Conservation (phyloP, 2,888 invertebrate species). For the Eilema depressum region DNA sequence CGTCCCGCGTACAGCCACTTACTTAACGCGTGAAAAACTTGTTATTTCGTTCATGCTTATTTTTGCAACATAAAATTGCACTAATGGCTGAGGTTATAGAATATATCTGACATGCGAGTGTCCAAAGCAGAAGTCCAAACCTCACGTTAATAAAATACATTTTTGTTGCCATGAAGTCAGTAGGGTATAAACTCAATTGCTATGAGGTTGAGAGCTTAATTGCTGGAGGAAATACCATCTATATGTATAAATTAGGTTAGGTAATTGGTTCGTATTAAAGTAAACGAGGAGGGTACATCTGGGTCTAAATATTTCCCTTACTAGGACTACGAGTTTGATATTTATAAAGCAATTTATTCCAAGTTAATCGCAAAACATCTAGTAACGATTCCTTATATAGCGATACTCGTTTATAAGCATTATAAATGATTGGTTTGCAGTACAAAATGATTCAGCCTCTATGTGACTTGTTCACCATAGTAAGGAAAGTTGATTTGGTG, state of each 20-base stretch:
- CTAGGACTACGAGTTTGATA: neutral
- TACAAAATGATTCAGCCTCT: constrained; percentile 69
- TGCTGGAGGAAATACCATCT: too few relatives aligned
- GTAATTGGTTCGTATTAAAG: neutral
- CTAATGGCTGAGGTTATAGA: constrained; percentile 32
- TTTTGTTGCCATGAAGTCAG: too few relatives aligned
- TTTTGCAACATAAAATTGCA: constrained; percentile 56
- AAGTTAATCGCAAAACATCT: constrained; percentile 27
- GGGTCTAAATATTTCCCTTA: neutral
- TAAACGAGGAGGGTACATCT: neutral
- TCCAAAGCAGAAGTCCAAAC: neutral
- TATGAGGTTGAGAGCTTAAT: too few relatives aligned
- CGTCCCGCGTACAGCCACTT: constrained; percentile 57
- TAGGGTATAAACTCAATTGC: too few relatives aligned
- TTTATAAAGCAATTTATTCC: neutral
- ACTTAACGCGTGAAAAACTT: constrained; percentile 71
- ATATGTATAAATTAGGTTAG: too few relatives aligned
- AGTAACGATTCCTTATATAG: constrained; percentile 37
- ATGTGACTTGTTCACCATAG: constrained; percentile 71
- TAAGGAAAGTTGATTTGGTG: constrained; percentile 61
- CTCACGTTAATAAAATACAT: too few relatives aligned
- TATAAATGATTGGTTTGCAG: constrained; percentile 59
- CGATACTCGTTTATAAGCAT: constrained; percentile 43
- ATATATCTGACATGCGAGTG: constrained; percentile 6
- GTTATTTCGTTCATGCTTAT: constrained; percentile 54